Conservation (phyloP, 2,113 vertebrate genomes). For the Gymnarchus niloticus region DNA sequence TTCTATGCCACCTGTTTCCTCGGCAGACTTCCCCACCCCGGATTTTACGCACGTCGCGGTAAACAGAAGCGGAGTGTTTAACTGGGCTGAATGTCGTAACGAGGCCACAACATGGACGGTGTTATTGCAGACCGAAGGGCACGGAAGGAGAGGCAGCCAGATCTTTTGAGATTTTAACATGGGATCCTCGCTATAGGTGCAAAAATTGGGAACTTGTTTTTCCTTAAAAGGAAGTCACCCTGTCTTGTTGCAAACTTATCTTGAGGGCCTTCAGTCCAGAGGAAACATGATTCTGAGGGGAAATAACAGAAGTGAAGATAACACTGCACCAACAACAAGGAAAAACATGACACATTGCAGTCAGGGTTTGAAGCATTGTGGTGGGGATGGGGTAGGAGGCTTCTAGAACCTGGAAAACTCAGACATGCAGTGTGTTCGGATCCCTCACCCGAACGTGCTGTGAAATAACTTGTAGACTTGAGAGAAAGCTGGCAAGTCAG, state of each 20-base stretch:
- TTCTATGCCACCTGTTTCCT: not conserved
- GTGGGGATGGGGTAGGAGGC: not conserved
- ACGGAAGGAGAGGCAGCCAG: not conserved
- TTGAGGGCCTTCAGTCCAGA: not conserved
- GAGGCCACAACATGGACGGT: not conserved
- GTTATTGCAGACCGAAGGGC: not conserved
- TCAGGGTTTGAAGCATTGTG: not conserved
- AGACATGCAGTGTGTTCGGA: not conserved
- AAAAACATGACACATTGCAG: not conserved
- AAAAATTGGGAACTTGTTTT: not conserved
- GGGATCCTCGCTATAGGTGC: not conserved
- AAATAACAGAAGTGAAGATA: not conserved
- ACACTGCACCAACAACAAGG: not conserved
- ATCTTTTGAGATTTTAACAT: not conserved
- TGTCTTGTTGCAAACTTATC: not conserved
- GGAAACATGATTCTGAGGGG: not conserved
- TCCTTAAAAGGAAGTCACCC: not conserved
- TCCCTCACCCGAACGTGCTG: slow-evolving; percentile 9
- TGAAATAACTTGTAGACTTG: slow-evolving; percentile 31
- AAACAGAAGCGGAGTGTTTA: not conserved
- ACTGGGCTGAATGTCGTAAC: not conserved
- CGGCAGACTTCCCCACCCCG: not conserved
- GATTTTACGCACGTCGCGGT: not conserved
- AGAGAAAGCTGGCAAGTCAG: slow-evolving; percentile 7
- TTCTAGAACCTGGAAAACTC: not conserved